Evolutionary conservation across 2,888 invertebrate genomes (phyloP), one percentile per base, ranked within the genome.

Genomic region (Pterostichus madidus): DNA sequence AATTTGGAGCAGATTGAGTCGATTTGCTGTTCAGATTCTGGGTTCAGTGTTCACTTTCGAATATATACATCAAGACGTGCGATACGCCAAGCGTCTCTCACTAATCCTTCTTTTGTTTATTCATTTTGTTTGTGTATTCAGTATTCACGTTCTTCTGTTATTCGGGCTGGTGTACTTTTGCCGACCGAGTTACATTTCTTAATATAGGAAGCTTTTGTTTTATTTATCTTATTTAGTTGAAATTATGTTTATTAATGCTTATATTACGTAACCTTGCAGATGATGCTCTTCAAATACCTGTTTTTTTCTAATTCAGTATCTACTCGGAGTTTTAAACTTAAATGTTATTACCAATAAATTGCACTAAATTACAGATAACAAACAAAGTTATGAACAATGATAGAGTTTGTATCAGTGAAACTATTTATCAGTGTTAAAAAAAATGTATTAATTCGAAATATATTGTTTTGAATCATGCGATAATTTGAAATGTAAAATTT

Each of bases 51-150:
- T 71, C 68, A 71, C 44, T 71, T 13, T 24, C 39, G 44, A 71
- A 71, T 71, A 71, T 15, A 71, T 10, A 71, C 39, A 71, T 10
- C 44, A 44, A 44, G 46, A 71, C 52, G 52, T 32, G 52, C 49
- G 75, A 32, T 52, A 52, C 52, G 75, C 24, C 75, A 52, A 32
- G 75, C 53, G 77, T 86, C 86, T 86, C 87, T 86, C 86, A 86
- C 86, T 88, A 88, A 88, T 88, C 88, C 88, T 86, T 86, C 86
- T 87, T 87, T 88, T 88, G 88, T 88, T 87, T 88, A 88, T 88
- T 88, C 88, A 87, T 88, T 88, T 87, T 88, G 87, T 88, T 88
- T 88, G 87, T 86, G 86, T 85, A 87, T 86, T 84, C 85, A 84
- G 86, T 85, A 87, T 86, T 84, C 85, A 84, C 61, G 73, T 73